phyloP scores from a whole-genome alignment of 2,888 invertebrate genomes.

The Beris chalybata region DNA sequence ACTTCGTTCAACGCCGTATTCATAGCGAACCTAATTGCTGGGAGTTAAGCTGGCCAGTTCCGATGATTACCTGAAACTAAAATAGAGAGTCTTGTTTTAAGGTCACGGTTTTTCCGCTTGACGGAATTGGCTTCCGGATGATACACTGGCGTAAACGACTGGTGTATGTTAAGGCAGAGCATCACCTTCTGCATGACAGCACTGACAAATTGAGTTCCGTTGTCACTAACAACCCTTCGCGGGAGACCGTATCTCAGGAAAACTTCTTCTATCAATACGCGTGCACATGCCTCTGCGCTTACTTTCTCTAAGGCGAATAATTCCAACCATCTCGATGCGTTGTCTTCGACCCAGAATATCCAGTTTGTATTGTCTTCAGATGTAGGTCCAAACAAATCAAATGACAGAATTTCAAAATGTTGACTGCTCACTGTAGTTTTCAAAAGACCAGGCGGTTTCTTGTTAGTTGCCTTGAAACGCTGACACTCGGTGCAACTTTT shows the following conservation, averaged over 20 bases:
- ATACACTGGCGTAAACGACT: background rate
- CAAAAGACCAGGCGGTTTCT: background rate
- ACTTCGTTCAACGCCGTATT: too few species aligned
- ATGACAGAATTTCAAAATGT: background rate
- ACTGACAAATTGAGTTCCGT: too few species aligned
- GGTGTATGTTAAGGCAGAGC: background rate
- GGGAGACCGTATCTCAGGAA: background rate
- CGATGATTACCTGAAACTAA: too few species aligned
- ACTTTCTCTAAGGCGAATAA: conserved; percentile 41
- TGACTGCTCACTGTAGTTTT: background rate
- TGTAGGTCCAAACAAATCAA: conserved; percentile 42
- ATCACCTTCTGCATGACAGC: background rate
- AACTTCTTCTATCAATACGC: background rate
- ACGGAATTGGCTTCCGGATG: conserved; percentile 41
- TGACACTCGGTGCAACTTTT: background rate
- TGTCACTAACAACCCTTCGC: background rate
- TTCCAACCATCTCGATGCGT: conserved; percentile 46
- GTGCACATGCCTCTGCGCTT: background rate
- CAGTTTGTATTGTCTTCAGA: conserved; percentile 38
- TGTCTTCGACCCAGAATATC: conserved; percentile 43
- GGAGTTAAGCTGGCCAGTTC: too few species aligned
- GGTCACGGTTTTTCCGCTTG: background rate
- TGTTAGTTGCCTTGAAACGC: conserved; percentile 7
- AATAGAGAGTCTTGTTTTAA: background rate
- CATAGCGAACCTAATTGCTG: too few species aligned